Conservation (phyloP, 2,113 vertebrate genomes). For the Petrocephalus microphthalmus region DNA sequence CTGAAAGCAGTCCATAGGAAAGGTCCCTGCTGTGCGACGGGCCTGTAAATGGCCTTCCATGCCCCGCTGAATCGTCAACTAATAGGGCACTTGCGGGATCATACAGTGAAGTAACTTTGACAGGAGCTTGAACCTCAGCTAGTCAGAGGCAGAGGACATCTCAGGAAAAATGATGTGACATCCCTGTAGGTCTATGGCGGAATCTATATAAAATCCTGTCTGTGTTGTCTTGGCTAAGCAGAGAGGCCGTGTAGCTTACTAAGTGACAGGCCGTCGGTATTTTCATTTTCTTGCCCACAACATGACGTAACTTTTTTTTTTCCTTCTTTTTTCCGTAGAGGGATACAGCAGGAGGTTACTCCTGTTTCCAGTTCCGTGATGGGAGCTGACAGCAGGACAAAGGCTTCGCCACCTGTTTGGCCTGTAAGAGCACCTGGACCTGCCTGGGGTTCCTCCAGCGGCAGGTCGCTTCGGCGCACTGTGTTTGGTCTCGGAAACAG, state of each 20-base stretch:
- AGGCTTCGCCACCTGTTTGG: background rate
- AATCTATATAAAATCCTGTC: background rate
- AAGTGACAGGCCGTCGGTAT: slow-evolving; percentile 4
- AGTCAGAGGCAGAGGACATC: background rate
- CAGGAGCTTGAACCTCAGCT: slow-evolving; percentile 11
- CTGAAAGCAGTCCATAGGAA: background rate
- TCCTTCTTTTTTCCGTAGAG: background rate
- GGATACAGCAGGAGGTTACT: background rate
- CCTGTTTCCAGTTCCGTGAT: background rate
- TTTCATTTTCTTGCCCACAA: slow-evolving; percentile 6
- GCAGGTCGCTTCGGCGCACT: background rate
- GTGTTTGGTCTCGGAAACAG: background rate
- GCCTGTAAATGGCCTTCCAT: background rate
- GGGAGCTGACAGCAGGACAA: background rate
- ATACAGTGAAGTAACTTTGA: background rate
- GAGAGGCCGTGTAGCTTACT: background rate
- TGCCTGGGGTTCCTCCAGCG: background rate
- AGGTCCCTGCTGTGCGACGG: background rate
- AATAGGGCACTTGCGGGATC: slow-evolving; percentile 3
- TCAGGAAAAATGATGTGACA: slow-evolving; percentile 1
- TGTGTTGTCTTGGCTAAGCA: background rate
- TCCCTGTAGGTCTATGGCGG: background rate
- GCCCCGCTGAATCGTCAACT: background rate
- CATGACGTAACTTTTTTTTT: background rate
- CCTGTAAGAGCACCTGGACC: slow-evolving; percentile 6